Conservation (phyloP, 2,113 vertebrate genomes). For the Acanthisitta chloris region DNA sequence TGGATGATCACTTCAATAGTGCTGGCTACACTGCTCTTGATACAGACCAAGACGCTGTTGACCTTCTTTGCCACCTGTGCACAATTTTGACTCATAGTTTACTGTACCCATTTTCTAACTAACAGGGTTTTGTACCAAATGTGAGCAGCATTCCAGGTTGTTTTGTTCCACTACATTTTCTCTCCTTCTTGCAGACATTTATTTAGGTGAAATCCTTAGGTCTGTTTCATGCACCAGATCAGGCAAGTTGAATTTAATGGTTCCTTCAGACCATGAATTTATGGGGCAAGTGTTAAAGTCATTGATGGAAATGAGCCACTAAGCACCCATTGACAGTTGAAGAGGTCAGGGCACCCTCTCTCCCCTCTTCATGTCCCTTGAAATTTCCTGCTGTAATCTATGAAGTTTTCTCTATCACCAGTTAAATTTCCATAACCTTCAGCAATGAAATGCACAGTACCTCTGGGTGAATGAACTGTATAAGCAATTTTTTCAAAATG, state of each 20-base stretch:
- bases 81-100: no score
- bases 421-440: slow-evolving; percentile 41
- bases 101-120: background rate
- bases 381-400: background rate
- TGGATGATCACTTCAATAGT: no score
- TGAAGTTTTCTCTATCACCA: background rate
- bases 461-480: slow-evolving; percentile 1
- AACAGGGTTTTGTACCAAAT: background rate
- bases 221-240: background rate
- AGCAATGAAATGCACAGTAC: background rate
- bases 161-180: background rate
- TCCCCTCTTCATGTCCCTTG: background rate
- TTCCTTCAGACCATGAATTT: background rate
- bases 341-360: background rate
- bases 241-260: background rate
- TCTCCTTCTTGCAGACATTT: background rate
- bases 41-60: no score
- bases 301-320: background rate
- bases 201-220: background rate
- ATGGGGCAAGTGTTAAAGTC: background rate
- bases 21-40: no score
- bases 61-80: no score
- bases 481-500: slow-evolving; percentile 42
- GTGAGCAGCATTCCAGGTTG: background rate
- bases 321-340: background rate